Conservation (phyloP, 2,113 vertebrate species). For the Paraplagusia blochii region DNA sequence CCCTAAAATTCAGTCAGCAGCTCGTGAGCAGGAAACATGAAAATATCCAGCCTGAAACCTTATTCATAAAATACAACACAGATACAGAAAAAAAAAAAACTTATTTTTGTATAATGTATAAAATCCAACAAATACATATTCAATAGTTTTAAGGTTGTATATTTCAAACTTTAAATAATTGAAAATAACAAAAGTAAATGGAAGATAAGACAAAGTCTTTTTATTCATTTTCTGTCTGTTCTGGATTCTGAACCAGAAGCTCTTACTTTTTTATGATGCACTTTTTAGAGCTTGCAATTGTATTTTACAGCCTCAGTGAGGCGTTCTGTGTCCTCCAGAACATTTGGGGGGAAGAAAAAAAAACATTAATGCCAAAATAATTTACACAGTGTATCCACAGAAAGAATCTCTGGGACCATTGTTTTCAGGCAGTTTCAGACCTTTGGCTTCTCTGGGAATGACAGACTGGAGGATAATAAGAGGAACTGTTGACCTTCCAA, state of each 20-base stretch:
- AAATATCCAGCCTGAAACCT: slow-evolving; percentile 5
- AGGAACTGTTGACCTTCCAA: no score
- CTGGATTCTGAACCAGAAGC: background rate
- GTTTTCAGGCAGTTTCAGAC: background rate
- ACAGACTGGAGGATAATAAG: no score
- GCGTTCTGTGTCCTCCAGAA: background rate
- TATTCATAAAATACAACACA: no score
- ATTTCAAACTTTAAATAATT: no score
- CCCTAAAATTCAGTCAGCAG: slow-evolving; percentile 26
- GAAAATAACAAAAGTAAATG: no score
- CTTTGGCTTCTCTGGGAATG: background rate
- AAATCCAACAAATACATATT: no score
- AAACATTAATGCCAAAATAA: background rate
- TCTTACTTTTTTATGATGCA: background rate
- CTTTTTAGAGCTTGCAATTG: background rate
- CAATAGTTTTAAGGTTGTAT: no score
- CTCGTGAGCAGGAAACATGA: slow-evolving; percentile 29
- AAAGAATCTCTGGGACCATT: background rate
- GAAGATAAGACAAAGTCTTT: no score
- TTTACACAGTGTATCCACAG: background rate
- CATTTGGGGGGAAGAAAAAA: background rate
- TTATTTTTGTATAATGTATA: no score
- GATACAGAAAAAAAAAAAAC: no score
- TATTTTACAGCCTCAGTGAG: background rate
- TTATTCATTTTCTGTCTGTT: background rate